Base-by-base conservation (phyloP, 1,140 invertebrate species). In the Lordiphosa mommai region DNA sequence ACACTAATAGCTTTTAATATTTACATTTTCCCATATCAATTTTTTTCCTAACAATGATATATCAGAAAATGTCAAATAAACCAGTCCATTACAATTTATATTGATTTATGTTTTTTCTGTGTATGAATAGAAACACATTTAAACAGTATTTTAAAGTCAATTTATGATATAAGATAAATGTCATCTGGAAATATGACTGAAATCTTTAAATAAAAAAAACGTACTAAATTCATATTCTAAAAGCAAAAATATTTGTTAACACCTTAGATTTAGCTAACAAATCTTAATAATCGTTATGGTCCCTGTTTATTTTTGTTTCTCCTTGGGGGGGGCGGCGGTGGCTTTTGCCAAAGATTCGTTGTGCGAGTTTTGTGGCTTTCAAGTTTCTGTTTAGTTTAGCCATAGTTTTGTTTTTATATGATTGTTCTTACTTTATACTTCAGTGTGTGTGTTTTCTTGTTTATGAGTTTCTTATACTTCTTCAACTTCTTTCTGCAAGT, bases 381-480 rank as follows among this genome's bases (percentile, higher is more conserved):
- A 27, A 43, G 14, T 20, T 43, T 43, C 40, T 12, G 48, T 56
- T 69, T 27, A 49, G 27, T 56, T 59, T 58, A 14, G 40, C 46
- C 43, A 10, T 51, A 27, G 34, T 38, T 52, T 44, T 36, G 38
- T 65, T 30, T 23, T 20, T 67, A 37, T 33, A 27, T 33, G 32
- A 20, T 51, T 51, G 3, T 36, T 9, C 4, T 23, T 50, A 23
- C 33, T 30, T 66, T 51, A 33, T 32, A 32, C 30, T 40, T n/a
- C 58, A 33, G 30, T 29, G 17, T 9, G 36, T 57, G 23, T 27
- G 23, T 37, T 70, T 56, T 56, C 34, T 51, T 55, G 32, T 40
- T 57, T 37, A 60, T 61, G 33, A 58, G 58, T 82, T 73, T 48
- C 37, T 46, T 29, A 61, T 36, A 48, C 32, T 41, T 36, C 9